Conservation (phyloP, 2,797 vertebrate genomes). For the Melanogrammus aeglefinus region DNA sequence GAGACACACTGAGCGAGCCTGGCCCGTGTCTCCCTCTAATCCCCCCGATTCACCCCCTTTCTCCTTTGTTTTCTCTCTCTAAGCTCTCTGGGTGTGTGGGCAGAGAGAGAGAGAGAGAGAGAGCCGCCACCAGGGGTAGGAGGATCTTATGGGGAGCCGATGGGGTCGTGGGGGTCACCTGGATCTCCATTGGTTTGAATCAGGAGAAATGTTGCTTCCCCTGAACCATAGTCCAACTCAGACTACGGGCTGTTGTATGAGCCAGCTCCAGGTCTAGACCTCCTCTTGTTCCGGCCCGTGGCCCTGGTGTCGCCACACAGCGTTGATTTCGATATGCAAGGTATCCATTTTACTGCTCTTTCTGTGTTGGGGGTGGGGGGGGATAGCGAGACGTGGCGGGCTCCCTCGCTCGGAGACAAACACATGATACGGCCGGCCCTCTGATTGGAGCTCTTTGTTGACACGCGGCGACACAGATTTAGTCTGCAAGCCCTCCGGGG, state of each 20-base stretch:
- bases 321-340: too few relatives aligned
- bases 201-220: background rate
- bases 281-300: background rate
- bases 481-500: background rate
- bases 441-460: background rate
- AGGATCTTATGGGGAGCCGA: conserved; percentile 46
- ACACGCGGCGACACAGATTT: background rate
- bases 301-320: background rate
- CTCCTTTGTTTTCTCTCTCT: conserved; percentile 30
- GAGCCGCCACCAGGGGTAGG: conserved; percentile 47
- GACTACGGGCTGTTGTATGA: background rate
- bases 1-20: background rate
- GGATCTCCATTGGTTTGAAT: background rate
- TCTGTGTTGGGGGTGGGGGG: background rate
- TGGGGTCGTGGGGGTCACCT: conserved; percentile 45
- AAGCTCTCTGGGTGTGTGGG: conserved; percentile 56
- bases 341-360: conserved; percentile 36
- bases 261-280: background rate
- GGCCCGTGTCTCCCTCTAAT: background rate
- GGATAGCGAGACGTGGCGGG: conserved; percentile 47
- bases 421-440: conserved; percentile 48
- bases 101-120: conserved; percentile 57
- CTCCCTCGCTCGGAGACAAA: conserved; percentile 31
- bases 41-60: conserved; percentile 13
- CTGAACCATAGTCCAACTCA: background rate